Evolutionary conservation across 2,797 vertebrate species (phyloP), one percentile per base, ranked within the genome.

Genomic region (Distichodus sexfasciatus): DNA sequence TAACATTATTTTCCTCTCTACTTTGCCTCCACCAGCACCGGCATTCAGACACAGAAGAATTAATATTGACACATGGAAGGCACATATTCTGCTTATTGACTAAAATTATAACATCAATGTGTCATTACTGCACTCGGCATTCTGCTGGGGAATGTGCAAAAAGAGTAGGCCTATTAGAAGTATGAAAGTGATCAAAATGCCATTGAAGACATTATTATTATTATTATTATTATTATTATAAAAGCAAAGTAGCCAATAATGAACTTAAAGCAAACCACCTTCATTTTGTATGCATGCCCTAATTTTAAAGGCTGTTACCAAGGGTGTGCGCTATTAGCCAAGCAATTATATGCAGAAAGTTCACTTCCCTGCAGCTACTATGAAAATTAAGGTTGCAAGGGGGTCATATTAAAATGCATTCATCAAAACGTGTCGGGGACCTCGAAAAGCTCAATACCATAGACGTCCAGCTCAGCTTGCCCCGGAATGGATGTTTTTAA

Each of bases 371-470:
- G 78, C 76, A 80, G 85, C 85, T 81, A 55, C 51, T 77, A 84
- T 81, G 82, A 85, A 87, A 88, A 91, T 85, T 75, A 84, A 79
- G 85, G 84, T 84, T 83, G 83, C 0, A 0, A 17, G 31, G 73
- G n/a, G 83, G 83, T 84, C 76, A 81, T n/a, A 62, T 70, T 80
- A 69, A 81, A 85, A 82, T 74, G 81, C 75, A 69, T 74, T 81
- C 33, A 2, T 80, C 74, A 72, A 85, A 86, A 86, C 78, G 71
- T 84, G 70, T 79, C 84, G 71, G 74, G 72, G 28, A 72, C 78
- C 79, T 83, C 69, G 62, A 80, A 57, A 73, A 74, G 75, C 73
- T 76, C 4, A 53, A 70, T 43, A 65, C 55, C 74, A 76, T 76
- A 76, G 51, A 64, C 63, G 77, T 59, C 71, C 65, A 74, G 55